Evolutionary conservation across 1,140 invertebrate species (phyloP), one percentile per base, ranked within the genome.

Genomic region (Tetranychus urticae): DNA sequence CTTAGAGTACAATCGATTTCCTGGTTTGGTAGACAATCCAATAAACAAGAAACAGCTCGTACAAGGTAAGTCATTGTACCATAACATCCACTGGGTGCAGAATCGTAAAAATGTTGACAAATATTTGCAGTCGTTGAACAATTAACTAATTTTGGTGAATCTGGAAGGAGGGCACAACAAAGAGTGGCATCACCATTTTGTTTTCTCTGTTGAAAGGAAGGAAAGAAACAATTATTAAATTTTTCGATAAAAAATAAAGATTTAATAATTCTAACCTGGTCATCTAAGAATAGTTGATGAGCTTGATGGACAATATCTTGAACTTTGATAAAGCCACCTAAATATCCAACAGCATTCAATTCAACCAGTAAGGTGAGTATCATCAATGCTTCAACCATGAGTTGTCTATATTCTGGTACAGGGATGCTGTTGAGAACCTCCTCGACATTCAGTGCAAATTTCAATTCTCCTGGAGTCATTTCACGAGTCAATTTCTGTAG

Each of bases 61-160:
- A 89, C 86, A 67, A 98, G 80, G 68, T 97, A 98, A 1, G 90
- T 93, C 88, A 97, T 96, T 23, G 93, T 97, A 60, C 94, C 94
- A 73, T 81, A 97, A 69, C 83, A 83, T 50, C 94, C 94, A 71
- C 89, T 94, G 5, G 94, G 94, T 31, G 94, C 93, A 71, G 84
- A 88, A 72, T 98, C 94, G 72, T 97, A 98, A 69, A 98, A 87
- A 74, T 94, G 88, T 73, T 89, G 86, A 73, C 93, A 97, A 63
- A 98, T 88, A 63, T 85, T 88, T 0, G 86, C 88, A 47, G 89
- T 86, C 45, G 91, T 91, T 45, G 86, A 86, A 70, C 91, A 96
- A 3, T 87, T 72, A 52, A 31, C n/a, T 23, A 63, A 60, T 71
- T 81, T 77, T 37, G 78, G 74, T 64, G 78, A 73, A 61, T 80